Evolutionary conservation across 2,797 vertebrate species (phyloP).

Genomic region (Alectoris magna): DNA sequence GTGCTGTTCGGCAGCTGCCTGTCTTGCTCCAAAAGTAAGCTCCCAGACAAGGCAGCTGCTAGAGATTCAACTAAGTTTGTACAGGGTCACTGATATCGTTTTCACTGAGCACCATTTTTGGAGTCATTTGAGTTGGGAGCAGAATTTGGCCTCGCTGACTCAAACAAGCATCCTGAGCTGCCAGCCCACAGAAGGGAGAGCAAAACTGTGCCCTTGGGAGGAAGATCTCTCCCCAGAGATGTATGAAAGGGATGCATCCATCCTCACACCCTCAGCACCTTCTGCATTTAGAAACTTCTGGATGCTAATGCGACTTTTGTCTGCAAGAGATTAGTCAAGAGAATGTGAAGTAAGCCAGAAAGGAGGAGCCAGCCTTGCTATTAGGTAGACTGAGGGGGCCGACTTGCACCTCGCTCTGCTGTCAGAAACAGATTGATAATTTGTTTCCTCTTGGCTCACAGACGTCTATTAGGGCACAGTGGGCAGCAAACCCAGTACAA

Average conservation of each 20-base stretch:
- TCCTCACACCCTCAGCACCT: rapidly evolving
- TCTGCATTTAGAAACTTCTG: not conserved
- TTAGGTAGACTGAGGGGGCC: not conserved
- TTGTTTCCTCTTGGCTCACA: not conserved
- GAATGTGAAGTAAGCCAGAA: not conserved
- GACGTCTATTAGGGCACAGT: not conserved
- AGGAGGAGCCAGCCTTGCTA: not conserved
- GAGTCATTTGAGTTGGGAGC: not conserved
- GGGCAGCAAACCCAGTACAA: not conserved
- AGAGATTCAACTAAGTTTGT: not conserved
- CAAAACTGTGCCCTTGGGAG: not conserved
- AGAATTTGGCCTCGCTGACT: not conserved
- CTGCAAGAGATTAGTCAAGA: not conserved
- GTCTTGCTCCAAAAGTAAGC: not conserved
- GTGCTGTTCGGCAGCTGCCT: slow-evolving; percentile 15
- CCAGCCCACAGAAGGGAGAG: rapidly evolving
- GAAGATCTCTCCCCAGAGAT: not conserved
- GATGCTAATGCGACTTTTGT: slow-evolving; percentile 4
- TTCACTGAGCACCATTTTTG: not conserved
- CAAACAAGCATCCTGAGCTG: rapidly evolving
- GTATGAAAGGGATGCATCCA: rapidly evolving
- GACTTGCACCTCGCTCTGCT: not conserved
- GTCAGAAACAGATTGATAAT: not conserved
- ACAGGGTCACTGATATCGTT: not conserved
- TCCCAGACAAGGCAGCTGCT: not conserved